phyloP scores from a whole-genome alignment of 2,888 invertebrate species.

The Papilio protenor region DNA sequence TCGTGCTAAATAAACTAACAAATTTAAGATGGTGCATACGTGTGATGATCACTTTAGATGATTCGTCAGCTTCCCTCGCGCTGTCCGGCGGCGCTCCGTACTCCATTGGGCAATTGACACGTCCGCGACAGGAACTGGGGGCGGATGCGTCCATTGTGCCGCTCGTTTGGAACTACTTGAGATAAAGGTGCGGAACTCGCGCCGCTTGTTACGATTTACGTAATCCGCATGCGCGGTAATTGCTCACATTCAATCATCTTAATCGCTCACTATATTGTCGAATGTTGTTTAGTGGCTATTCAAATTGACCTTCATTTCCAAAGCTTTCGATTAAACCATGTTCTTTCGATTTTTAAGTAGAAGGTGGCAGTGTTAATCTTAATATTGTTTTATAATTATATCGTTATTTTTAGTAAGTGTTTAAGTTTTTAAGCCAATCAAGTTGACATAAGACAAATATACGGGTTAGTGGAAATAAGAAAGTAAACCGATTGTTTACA shows the following conservation, averaged over 20 bases:
- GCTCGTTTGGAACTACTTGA: constrained; percentile 70
- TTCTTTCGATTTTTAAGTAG: background rate
- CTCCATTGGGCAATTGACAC: constrained; percentile 51
- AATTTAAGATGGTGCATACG: constrained; percentile 15
- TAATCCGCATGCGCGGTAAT: constrained; percentile 34
- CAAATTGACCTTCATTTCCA: background rate
- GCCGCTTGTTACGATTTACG: constrained; percentile 28
- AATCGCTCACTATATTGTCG: constrained; percentile 31
- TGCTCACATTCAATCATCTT: constrained; percentile 25
- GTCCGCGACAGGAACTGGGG: constrained; percentile 66
- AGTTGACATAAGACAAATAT: no score
- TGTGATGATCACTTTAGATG: constrained; percentile 15
- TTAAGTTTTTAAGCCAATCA: no score
- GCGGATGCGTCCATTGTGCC: constrained; percentile 68
- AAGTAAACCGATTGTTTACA: no score
- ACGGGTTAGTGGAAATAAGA: no score
- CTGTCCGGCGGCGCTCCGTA: constrained; percentile 32
- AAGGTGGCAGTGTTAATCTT: no score
- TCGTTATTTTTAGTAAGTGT: no score
- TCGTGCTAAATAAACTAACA: constrained; percentile 9
- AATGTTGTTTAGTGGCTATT: constrained; percentile 1
- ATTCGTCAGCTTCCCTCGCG: constrained; percentile 40
- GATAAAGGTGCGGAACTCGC: constrained; percentile 67
- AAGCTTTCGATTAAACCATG: background rate
- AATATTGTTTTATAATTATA: no score